Conservation (phyloP, 2,797 vertebrate species). For the Poecilia gillii region DNA sequence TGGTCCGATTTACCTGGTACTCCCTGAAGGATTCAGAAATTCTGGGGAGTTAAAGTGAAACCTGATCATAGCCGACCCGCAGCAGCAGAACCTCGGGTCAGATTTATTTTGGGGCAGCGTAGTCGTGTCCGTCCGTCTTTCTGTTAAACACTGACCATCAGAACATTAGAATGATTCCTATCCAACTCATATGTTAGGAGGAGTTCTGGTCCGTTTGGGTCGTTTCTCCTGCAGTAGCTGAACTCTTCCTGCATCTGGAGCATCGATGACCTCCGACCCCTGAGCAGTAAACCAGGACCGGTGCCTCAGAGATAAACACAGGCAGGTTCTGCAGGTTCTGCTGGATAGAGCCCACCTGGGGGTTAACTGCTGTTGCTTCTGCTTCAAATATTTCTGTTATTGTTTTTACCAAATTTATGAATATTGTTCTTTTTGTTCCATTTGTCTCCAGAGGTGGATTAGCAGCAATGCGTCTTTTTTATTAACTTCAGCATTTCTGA, state of each 20-base stretch:
- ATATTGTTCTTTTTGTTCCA: background rate
- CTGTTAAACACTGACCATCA: background rate
- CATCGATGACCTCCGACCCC: background rate
- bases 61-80: background rate
- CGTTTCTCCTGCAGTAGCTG: background rate
- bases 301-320: background rate
- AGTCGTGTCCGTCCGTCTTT: background rate
- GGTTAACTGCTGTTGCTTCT: background rate
- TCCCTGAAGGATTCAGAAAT: background rate
- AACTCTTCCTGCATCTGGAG: background rate
- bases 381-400: background rate
- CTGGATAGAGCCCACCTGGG: background rate
- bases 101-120: background rate
- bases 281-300: background rate
- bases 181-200: background rate
- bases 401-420: constrained; percentile 2
- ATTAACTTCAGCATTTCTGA: constrained; percentile 5
- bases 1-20: background rate
- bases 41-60: background rate
- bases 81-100: background rate
- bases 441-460: constrained; percentile 1
- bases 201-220: background rate
- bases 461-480: background rate
- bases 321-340: background rate
- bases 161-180: background rate